phyloP scores from a whole-genome alignment of 2,797 vertebrate species.

The Neostethus bicornis region DNA sequence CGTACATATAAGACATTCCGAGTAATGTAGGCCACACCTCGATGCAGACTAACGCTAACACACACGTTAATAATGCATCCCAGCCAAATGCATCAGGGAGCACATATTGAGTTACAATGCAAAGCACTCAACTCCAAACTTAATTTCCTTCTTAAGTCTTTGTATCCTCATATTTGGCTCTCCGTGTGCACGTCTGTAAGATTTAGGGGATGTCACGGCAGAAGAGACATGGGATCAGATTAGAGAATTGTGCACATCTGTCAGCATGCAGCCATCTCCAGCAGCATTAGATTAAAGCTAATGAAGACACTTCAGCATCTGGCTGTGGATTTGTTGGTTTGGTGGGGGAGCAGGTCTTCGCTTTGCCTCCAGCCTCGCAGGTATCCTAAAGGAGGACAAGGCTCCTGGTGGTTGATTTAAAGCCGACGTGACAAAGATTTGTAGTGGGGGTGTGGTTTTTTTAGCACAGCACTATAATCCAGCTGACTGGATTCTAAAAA shows the following conservation, averaged over 20 bases:
- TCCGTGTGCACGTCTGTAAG: slow-evolving; percentile 40
- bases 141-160: slow-evolving; percentile 65
- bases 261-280: slow-evolving; percentile 70
- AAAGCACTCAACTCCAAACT: slow-evolving; percentile 72
- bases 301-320: slow-evolving; percentile 68
- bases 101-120: slow-evolving; percentile 79
- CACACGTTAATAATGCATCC: slow-evolving; percentile 69
- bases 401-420: slow-evolving; percentile 65
- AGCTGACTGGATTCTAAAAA: slow-evolving; percentile 21
- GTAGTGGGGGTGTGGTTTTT: slow-evolving; percentile 47
- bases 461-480: slow-evolving; percentile 27
- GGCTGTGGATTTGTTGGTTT: slow-evolving; percentile 63
- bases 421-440: slow-evolving; percentile 53
- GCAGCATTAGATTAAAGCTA: slow-evolving; percentile 75
- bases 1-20: slow-evolving; percentile 67
- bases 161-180: slow-evolving; percentile 42
- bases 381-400: slow-evolving; percentile 64
- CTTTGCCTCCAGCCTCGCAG: slow-evolving; percentile 64
- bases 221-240: slow-evolving; percentile 77
- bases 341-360: slow-evolving; percentile 22
- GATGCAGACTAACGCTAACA: slow-evolving; percentile 55
- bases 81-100: slow-evolving; percentile 53
- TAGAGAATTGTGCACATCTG: slow-evolving; percentile 76
- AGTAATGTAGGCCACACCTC: slow-evolving; percentile 54
- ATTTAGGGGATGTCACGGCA: slow-evolving; percentile 71